Evolutionary conservation across 2,113 vertebrate genomes (phyloP).

Genomic region (Lophura nycthemera): DNA sequence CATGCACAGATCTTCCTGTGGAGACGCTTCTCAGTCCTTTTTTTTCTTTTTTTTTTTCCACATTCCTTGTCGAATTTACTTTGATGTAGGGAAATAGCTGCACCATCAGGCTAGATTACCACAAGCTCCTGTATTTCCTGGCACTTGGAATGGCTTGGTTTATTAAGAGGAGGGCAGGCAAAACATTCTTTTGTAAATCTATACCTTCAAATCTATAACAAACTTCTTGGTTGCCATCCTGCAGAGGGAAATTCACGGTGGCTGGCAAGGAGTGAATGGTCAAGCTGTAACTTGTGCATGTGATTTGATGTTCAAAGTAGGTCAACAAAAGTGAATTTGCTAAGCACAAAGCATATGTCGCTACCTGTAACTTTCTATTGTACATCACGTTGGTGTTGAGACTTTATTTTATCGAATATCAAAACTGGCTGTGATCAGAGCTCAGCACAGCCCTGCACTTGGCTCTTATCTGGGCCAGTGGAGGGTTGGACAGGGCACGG

Average conservation of each 20-base stretch:
- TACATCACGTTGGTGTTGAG: not conserved
- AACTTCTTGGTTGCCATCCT: not conserved
- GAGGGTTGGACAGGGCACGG: not conserved
- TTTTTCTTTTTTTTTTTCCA: not conserved
- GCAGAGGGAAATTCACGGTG: not conserved
- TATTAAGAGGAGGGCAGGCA: not conserved
- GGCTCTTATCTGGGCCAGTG: not conserved
- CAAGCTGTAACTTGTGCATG: not conserved
- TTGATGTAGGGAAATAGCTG: not conserved
- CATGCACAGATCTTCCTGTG: rapidly evolving
- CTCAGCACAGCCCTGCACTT: not conserved
- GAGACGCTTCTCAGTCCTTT: not conserved
- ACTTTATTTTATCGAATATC: not conserved
- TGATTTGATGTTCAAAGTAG: not conserved
- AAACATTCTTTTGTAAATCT: not conserved
- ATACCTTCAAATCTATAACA: not conserved
- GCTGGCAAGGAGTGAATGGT: not conserved
- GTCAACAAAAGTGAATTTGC: not conserved
- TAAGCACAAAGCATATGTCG: not conserved
- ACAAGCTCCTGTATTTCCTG: not conserved
- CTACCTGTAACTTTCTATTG: not conserved
- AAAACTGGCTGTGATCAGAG: not conserved
- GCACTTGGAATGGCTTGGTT: not conserved
- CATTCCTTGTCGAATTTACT: not conserved
- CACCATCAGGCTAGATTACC: rapidly evolving